Evolutionary conservation across 2,797 vertebrate genomes (phyloP), one percentile per base, ranked within the genome.

Genomic region (Poecilia picta): DNA sequence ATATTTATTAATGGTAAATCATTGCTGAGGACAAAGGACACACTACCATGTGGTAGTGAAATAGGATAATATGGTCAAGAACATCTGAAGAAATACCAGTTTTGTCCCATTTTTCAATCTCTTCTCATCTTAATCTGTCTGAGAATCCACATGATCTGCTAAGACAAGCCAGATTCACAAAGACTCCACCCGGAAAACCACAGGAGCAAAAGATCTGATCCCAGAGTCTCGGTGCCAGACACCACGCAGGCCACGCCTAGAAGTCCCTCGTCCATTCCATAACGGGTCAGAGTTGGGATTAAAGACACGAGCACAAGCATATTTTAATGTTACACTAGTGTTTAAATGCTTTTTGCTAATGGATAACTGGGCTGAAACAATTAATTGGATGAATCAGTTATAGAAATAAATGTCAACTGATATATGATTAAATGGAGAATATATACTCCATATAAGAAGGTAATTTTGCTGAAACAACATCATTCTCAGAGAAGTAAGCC

Each of bases 181-280:
- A 25, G 33, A 28, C 72, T 68, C 72, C 64, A 70, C 62, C 62
- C 72, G 25, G 62, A 20, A 49, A 72, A 57, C 70, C 53, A 12
- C n/a, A 46, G 13, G 41, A 77, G 39, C 39, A 71, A 55, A 49
- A 43, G 45, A 79, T 79, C 43, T 39, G 23, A 47, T 64, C 68
- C 76, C 49, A 72, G 20, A 23, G 59, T 64, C 49, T 77, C 39
- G 8, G 51, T 45, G 25, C 59, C 28, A 75, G 73, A 70, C 73
- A 74, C 49, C 36, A 45, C 39, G 3, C 8, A 25, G n/a, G 46
- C 8, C 6, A 43, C 1, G 33, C 45, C 77, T 62, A 23, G 13
- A 39, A n/a, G 47, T 74, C 78, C 46, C 46, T 33, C 23, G n/a
- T 23, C 39, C 73, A n/a, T 12, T 49, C 25, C 15, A 10, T 7